A percentile compares a stretch with the other conserved stretches of the same genome.
phyloP scores from a whole-genome alignment of 2,888 invertebrate species.

The Athalia circularis region DNA sequence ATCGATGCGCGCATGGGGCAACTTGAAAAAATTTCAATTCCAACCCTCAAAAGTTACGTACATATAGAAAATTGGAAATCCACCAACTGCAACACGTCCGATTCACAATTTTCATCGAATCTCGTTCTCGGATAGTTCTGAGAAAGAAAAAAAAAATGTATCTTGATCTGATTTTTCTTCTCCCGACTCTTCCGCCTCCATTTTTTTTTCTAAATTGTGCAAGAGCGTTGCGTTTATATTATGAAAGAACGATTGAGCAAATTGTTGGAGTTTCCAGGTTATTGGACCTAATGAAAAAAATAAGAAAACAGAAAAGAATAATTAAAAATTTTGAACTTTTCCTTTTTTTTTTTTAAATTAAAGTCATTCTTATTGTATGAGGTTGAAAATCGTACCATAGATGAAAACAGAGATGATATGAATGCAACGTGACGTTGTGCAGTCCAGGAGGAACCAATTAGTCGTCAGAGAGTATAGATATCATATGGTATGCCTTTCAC shows the following conservation, averaged over 20 bases:
- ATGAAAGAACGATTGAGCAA: too few relatives aligned
- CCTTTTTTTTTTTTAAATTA: too few relatives aligned
- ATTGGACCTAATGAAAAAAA: background rate
- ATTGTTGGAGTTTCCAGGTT: too few relatives aligned
- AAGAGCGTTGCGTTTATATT: too few relatives aligned
- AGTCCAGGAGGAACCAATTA: constrained; percentile 19
- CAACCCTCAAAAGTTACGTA: background rate
- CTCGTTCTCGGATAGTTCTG: background rate
- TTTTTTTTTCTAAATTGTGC: too few relatives aligned
- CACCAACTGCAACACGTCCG: too few relatives aligned
- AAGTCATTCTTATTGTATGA: too few relatives aligned
- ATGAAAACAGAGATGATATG: background rate
- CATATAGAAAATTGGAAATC: too few relatives aligned
- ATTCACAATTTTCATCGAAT: too few relatives aligned
- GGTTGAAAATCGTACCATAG: background rate
- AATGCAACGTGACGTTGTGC: constrained; percentile 4
- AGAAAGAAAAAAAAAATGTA: background rate
- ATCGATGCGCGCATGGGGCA: background rate
- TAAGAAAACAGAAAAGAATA: background rate
- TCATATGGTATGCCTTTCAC: constrained; percentile 12
- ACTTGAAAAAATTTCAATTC: constrained; percentile 3
- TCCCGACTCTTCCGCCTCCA: too few relatives aligned
- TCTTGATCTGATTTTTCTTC: too few relatives aligned
- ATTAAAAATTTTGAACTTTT: too few relatives aligned
- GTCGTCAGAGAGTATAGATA: constrained; percentile 1